These are phyloP conservation scores for Glaucopsyche alexis DNA, from an alignment of 2,888 invertebrate genomes.

Conservation along the genomic window DNA sequence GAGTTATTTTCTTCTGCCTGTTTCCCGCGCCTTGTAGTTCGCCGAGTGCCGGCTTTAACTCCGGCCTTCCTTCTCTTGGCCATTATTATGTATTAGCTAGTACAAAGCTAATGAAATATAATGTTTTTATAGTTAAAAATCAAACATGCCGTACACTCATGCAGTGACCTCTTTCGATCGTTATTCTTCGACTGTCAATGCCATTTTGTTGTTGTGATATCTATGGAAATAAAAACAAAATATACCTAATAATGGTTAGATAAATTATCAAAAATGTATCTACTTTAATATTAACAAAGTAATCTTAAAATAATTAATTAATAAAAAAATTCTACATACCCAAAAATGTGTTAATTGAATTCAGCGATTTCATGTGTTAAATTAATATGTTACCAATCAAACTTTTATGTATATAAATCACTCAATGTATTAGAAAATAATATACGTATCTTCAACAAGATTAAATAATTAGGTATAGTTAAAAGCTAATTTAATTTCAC, in stretches of 20 bases:
- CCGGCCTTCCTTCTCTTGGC: constrained; percentile 71
- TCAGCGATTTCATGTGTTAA: constrained; percentile 4
- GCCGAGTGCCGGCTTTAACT: constrained; percentile 55
- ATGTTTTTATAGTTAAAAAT: constrained; percentile 13
- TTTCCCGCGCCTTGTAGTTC: constrained; percentile 65
- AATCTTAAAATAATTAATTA: neutral
- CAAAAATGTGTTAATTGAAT: constrained; percentile 53
- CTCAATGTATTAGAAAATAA: neutral
- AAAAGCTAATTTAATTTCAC: constrained; percentile 3
- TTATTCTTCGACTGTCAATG: constrained; percentile 58
- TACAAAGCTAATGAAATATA: constrained; percentile 4
- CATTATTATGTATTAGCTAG: constrained; percentile 63
- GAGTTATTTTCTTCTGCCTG: constrained; percentile 49
- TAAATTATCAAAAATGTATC: neutral
- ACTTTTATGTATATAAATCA: neutral
- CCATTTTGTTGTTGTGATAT: constrained; percentile 53
- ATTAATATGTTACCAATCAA: neutral
- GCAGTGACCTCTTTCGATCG: constrained; percentile 65
- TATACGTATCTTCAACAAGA: neutral
- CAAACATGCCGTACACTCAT: constrained; percentile 41
- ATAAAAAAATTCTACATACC: constrained; percentile 48
- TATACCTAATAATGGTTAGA: constrained; percentile 21
- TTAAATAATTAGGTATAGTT: constrained; percentile 1
- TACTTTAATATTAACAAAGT: neutral
- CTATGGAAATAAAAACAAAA: constrained; percentile 31